Conservation (phyloP, 2,797 vertebrate genomes). For the Cetoscarus ocellatus region DNA sequence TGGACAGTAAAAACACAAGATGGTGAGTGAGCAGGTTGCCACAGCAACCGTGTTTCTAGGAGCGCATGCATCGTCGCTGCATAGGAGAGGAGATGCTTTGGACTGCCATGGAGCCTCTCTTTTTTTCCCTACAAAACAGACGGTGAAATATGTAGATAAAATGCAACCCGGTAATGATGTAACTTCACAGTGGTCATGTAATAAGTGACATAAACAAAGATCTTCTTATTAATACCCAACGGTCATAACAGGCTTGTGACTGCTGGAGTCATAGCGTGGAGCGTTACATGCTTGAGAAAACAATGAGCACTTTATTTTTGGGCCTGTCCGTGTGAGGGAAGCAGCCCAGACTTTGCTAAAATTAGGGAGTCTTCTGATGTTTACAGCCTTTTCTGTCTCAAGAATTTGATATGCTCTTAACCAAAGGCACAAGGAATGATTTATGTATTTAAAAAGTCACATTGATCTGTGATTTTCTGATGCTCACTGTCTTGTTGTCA, state of each 20-base stretch:
- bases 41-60: constrained; percentile 84
- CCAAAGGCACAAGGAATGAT: constrained; percentile 29
- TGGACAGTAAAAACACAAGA: constrained; percentile 86
- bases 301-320: constrained; percentile 64
- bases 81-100: constrained; percentile 75
- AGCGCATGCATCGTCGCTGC: constrained; percentile 74
- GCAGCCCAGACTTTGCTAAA: constrained; percentile 61
- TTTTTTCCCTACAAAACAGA: constrained; percentile 18
- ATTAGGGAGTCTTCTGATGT: constrained; percentile 68
- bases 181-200: background rate
- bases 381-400: constrained; percentile 56
- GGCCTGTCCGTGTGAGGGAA: constrained; percentile 49
- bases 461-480: constrained; percentile 3
- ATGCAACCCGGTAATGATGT: background rate
- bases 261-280: constrained; percentile 40
- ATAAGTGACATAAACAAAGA: constrained; percentile 39
- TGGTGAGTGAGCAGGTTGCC: constrained; percentile 86
- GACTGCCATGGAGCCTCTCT: constrained; percentile 59
- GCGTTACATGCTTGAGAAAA: constrained; percentile 58
- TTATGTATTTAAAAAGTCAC: constrained; percentile 16
- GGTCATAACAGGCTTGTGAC: constrained; percentile 57
- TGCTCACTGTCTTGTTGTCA: constrained; percentile 19
- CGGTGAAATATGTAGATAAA: constrained; percentile 6
- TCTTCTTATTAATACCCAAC: constrained; percentile 36
- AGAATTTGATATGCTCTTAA: constrained; percentile 34